phyloP scores from a whole-genome alignment of 2,113 vertebrate genomes.

The Centropus unirufus region DNA sequence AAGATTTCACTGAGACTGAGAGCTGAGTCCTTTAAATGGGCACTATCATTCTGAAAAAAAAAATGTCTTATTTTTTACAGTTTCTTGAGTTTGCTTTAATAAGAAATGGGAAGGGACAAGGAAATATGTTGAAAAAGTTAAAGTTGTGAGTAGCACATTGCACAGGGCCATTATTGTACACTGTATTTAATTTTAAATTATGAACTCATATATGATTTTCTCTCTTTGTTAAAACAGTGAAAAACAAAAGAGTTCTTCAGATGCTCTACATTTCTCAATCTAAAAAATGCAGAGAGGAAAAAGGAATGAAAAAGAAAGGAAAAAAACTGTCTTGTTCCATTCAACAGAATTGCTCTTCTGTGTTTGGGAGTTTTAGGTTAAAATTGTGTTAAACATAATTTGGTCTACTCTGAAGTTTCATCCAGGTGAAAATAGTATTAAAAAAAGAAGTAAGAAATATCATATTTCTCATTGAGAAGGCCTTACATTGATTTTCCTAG shows the following conservation, averaged over 20 bases:
- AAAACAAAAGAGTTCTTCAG: background rate
- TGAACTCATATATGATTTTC: background rate
- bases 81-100: background rate
- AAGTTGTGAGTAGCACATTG: background rate
- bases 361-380: background rate
- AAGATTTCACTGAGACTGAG: background rate
- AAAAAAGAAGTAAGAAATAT: background rate
- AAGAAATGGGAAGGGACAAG: background rate
- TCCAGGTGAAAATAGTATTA: background rate
- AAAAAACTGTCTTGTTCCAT: background rate
- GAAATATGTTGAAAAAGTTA: background rate
- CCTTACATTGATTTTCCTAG: background rate
- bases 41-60: background rate
- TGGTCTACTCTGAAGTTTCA: background rate
- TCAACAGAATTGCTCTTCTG: background rate
- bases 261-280: background rate
- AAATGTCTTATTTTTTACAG: background rate
- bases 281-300: background rate
- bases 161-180: background rate
- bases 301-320: background rate
- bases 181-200: background rate
- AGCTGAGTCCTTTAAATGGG: background rate
- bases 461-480: background rate
- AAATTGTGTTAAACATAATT: background rate
- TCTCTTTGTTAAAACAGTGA: background rate